phyloP scores from a whole-genome alignment of 2,113 vertebrate genomes.

The Semicossyphus pulcher region DNA sequence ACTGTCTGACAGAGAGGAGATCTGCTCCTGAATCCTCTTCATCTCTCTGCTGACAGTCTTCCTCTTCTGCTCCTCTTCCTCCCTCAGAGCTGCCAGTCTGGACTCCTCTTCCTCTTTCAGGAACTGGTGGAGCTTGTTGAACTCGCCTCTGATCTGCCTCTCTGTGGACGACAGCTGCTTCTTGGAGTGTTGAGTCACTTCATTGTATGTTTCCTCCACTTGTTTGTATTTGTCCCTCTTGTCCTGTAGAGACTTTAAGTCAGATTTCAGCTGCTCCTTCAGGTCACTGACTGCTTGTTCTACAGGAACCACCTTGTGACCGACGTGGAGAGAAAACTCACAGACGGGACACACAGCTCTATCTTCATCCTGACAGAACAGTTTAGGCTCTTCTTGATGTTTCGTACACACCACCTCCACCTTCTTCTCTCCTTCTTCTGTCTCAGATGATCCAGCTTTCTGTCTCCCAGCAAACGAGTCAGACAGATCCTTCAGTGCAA shows the following conservation, averaged over 20 bases:
- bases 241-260: constrained; percentile 49
- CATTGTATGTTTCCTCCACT: constrained; percentile 24
- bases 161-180: constrained; percentile 53
- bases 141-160: constrained; percentile 54
- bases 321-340: constrained; percentile 36
- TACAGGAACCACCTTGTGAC: constrained; percentile 51
- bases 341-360: constrained; percentile 44
- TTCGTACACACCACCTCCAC: background rate
- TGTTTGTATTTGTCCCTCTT: constrained; percentile 36
- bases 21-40: constrained; percentile 46
- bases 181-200: constrained; percentile 31
- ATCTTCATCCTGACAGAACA: constrained; percentile 39
- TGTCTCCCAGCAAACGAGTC: constrained; percentile 24
- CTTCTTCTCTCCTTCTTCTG: background rate
- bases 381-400: background rate
- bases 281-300: constrained; percentile 49
- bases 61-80: constrained; percentile 55
- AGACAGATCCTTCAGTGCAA: constrained; percentile 13
- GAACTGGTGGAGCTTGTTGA: constrained; percentile 52
- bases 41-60: constrained; percentile 30
- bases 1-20: constrained; percentile 55
- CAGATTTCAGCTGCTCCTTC: constrained; percentile 49
- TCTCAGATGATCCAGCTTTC: background rate
- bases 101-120: constrained; percentile 63
- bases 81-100: constrained; percentile 59